These are phyloP conservation scores for Crocodylus rhombifer DNA, from an alignment of 2,797 vertebrate species.

Conservation along the genomic window DNA sequence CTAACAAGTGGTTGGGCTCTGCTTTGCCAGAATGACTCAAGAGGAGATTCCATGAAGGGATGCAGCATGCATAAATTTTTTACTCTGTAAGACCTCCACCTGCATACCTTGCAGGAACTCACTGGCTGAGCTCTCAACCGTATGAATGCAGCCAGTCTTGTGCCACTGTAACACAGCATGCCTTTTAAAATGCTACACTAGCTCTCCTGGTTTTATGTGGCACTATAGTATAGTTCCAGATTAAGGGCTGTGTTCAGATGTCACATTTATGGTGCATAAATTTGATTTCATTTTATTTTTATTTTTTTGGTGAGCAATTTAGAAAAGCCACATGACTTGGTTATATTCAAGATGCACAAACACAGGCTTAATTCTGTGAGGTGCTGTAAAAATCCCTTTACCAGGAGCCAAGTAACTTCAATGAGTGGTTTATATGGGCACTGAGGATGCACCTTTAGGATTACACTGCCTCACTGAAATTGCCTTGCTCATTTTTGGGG, in stretches of 20 bases:
- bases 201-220: constrained; percentile 2
- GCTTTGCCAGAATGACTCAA: background rate
- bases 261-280: background rate
- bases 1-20: background rate
- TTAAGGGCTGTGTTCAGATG: constrained; percentile 17
- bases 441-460: constrained; percentile 27
- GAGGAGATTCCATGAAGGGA: background rate
- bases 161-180: background rate
- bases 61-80: background rate
- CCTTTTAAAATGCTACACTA: constrained; percentile 28
- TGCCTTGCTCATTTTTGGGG: background rate
- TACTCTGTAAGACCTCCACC: background rate
- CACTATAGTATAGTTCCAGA: constrained; percentile 21
- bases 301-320: constrained; percentile 29
- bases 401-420: constrained; percentile 26
- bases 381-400: background rate
- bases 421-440: constrained; percentile 18
- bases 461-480: constrained; percentile 38
- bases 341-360: background rate
- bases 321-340: background rate
- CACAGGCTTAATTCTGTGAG: background rate
- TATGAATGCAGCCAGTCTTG: background rate
- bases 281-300: constrained; percentile 37
- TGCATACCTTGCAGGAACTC: background rate
- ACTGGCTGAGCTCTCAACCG: background rate